phyloP scores from a whole-genome alignment of 2,888 invertebrate species.

The Drosophila diplacantha region DNA sequence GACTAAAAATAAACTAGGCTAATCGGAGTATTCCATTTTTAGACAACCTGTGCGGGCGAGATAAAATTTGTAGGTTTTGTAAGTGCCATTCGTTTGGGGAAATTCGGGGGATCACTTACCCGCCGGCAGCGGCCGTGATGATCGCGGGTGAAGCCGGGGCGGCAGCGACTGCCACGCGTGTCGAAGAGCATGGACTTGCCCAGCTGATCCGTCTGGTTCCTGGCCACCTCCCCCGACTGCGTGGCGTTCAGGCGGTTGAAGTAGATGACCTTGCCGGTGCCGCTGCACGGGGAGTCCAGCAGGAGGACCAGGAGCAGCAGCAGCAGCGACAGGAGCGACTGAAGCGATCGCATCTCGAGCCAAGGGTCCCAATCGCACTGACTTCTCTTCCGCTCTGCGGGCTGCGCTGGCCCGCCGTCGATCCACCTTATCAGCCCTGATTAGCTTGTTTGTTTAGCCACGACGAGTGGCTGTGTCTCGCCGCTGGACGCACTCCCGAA shows the following conservation, averaged over 20 bases:
- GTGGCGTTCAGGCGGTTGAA: slow-evolving; percentile 38
- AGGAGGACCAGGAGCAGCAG: slow-evolving; percentile 19
- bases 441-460: slow-evolving; percentile 20
- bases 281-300: slow-evolving; percentile 1
- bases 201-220: slow-evolving; percentile 23
- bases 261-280: slow-evolving; percentile 52
- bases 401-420: slow-evolving; percentile 10
- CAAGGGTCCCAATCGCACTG: slow-evolving; percentile 14
- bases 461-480: slow-evolving; percentile 5
- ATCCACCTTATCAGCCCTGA: slow-evolving; percentile 27
- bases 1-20: slow-evolving; percentile 18
- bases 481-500: slow-evolving; percentile 1
- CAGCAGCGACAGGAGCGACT: slow-evolving; percentile 12
- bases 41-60: slow-evolving; percentile 44
- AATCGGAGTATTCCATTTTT: slow-evolving; percentile 12
- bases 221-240: slow-evolving; percentile 18
- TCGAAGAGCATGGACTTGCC: slow-evolving; percentile 62
- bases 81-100: not conserved
- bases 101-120: slow-evolving; percentile 38
- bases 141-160: slow-evolving; percentile 51
- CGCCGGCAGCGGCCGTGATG: slow-evolving; percentile 65
- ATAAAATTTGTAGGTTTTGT: not conserved
- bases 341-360: slow-evolving; percentile 37
- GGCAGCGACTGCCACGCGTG: slow-evolving; percentile 40
- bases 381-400: slow-evolving; percentile 3